Evolutionary conservation across 1,140 invertebrate genomes (phyloP).

Genomic region (Aphelenchoides besseyi): DNA sequence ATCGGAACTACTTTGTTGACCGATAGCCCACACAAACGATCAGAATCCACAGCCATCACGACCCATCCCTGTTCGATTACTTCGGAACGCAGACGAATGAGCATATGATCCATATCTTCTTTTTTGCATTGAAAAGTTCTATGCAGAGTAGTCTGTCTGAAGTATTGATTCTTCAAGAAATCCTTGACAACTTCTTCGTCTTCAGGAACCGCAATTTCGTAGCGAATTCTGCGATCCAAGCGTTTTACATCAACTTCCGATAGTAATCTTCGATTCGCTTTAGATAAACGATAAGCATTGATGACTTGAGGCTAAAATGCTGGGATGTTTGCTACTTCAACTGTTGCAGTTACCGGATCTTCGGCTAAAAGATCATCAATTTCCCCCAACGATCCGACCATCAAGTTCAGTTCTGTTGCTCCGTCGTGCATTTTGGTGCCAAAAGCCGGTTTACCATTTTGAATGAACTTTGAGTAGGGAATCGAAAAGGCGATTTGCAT

Average conservation of each 20-base stretch:
- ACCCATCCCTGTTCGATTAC: neutral
- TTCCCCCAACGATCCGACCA: neutral
- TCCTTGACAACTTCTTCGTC: conserved; percentile 10
- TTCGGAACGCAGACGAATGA: neutral
- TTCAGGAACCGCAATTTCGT: neutral
- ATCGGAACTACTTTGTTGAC: neutral
- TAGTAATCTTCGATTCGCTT: neutral
- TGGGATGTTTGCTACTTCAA: neutral
- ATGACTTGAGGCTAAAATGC: neutral
- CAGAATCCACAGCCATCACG: neutral
- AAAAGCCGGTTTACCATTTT: neutral
- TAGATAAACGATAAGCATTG: neutral
- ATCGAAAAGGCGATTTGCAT: neutral
- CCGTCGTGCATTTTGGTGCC: neutral
- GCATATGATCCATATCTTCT: neutral
- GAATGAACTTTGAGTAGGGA: neutral
- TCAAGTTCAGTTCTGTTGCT: neutral
- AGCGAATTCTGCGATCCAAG: neutral
- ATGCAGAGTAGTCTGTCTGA: neutral
- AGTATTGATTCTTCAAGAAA: conserved; percentile 11
- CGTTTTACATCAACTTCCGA: neutral
- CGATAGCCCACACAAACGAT: neutral
- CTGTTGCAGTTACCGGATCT: neutral
- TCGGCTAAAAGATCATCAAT: neutral
- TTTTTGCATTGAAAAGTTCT: conserved; percentile 1